These are phyloP conservation scores for Theristicus caerulescens DNA, from an alignment of 2,113 vertebrate genomes.

Conservation along the genomic window DNA sequence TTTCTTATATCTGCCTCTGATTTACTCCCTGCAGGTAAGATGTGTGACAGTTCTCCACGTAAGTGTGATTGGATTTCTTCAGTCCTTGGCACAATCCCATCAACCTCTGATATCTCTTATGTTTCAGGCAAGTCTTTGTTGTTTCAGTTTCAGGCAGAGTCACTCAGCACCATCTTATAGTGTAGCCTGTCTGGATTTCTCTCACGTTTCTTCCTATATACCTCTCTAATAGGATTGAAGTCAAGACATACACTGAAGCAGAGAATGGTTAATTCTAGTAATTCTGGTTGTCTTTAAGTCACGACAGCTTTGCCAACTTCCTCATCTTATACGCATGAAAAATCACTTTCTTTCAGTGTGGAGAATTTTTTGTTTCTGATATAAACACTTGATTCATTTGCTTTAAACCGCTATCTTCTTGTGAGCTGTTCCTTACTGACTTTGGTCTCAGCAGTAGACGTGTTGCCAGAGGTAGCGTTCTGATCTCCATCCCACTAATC, in stretches of 20 bases:
- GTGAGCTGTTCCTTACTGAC: not conserved
- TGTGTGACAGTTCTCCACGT: not conserved
- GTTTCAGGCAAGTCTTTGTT: conserved; percentile 3
- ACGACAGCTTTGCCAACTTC: not conserved
- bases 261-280: not conserved
- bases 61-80: conserved; percentile 23
- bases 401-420: not conserved
- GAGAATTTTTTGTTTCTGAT: not conserved
- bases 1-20: conserved; percentile 2
- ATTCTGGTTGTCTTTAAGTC: not conserved
- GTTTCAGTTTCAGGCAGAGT: not conserved
- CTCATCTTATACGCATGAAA: not conserved
- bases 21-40: conserved; percentile 39
- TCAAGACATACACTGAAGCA: not conserved
- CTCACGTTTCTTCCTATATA: not conserved
- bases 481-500: not conserved
- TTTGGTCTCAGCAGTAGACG: not conserved
- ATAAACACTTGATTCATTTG: not conserved
- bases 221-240: not conserved
- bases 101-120: not conserved
- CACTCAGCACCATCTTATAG: not conserved
- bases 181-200: not conserved
- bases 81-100: conserved; percentile 8
- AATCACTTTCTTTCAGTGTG: not conserved
- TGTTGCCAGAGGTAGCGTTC: not conserved